These are phyloP conservation scores for Scytalopus superciliaris DNA, from an alignment of 2,113 vertebrate genomes.

Conservation along the genomic window DNA sequence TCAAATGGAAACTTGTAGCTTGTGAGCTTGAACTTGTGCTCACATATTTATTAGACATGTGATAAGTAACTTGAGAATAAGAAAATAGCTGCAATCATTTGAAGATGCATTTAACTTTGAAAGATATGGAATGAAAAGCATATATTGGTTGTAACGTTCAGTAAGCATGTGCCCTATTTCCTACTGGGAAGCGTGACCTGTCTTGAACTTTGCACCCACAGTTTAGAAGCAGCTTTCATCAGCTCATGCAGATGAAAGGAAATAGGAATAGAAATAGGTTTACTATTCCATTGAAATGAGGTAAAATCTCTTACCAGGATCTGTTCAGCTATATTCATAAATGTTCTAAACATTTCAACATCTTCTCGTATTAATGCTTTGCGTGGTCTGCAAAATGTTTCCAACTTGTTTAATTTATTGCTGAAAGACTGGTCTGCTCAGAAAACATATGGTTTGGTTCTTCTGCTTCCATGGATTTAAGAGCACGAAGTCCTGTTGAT, in stretches of 20 bases:
- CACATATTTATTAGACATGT: slow-evolving; percentile 7
- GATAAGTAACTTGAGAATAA: slow-evolving; percentile 9
- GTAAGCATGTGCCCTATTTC: background rate
- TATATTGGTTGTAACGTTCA: background rate
- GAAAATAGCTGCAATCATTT: background rate
- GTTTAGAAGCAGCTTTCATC: background rate
- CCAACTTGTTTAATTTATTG: background rate
- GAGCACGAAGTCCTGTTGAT: background rate
- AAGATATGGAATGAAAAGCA: background rate
- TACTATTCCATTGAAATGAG: background rate
- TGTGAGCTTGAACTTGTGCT: background rate
- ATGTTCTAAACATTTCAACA: background rate
- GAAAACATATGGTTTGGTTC: background rate
- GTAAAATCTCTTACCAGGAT: background rate
- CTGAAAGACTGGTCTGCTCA: background rate
- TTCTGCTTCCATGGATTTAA: background rate
- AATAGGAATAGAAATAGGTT: background rate
- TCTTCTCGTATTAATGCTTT: background rate
- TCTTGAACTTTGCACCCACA: background rate
- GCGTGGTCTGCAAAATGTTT: background rate
- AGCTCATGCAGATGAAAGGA: background rate
- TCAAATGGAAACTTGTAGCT: background rate
- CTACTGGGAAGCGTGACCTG: background rate
- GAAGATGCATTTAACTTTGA: slow-evolving; percentile 6
- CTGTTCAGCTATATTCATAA: background rate